Evolutionary conservation across 1,140 invertebrate genomes (phyloP), one percentile per base, ranked within the genome.

Genomic region (Asbolus verrucosus): DNA sequence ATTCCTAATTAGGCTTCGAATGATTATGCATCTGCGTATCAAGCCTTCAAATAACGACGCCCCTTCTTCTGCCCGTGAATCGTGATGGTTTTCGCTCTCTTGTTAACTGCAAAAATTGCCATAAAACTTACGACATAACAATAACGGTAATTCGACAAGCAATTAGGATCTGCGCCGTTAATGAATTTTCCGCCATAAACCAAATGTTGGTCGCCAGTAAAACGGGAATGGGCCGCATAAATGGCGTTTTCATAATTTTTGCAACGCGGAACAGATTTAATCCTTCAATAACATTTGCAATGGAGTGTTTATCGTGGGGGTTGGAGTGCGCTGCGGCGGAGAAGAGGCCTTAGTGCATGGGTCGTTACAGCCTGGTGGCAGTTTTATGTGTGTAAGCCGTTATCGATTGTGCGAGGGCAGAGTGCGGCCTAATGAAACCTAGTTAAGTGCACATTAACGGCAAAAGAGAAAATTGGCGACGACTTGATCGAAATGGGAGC

Each of bases 401-500:
- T 60, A 33, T 60, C 54, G 27, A 60, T 31, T 60, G 31, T 31
- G 24, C 30, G 27, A 24, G 54, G 30, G 15, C 24, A 60, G 27
- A 36, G n/a, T 31, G 6, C 6, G 18, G 15, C 13, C 8, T 60
- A 60, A 60, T 60, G 31, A 60, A 33, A 16, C 13, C 54, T 36
- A 60, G 27, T 36, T 31, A 60, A 60, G 54, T 36, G 30, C 27
- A 31, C 15, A 60, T 60, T 46, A 46, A 46, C n/a, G 41, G 18
- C 19, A 60, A 30, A 59, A 33, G 33, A 61, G 27, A 61, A 61
- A 61, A 38, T 41, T 41, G 38, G n/a, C 59, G 21, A 72, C 61
- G 60, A 19, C 59, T 72, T 65, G 27, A 72, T 72, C 54, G 70
- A 39, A 31, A 61, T 68, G 15, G 38, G 36, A 11, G 50, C 65